Evolutionary conservation across 1,140 invertebrate genomes (phyloP), one percentile per base, ranked within the genome.

Genomic region (Glossosoma conforme): DNA sequence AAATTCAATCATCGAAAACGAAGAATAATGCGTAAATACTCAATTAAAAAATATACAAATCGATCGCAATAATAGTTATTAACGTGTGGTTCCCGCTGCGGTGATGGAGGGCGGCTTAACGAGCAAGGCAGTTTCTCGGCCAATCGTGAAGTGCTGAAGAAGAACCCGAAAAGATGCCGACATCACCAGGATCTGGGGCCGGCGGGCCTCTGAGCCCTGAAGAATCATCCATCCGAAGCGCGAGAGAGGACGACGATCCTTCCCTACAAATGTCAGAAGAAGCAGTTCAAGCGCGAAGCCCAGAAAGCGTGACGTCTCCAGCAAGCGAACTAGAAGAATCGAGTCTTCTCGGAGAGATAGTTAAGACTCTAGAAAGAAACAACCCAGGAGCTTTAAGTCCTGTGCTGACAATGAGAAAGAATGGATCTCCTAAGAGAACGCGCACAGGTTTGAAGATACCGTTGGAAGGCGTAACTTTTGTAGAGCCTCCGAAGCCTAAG

Each of bases 271-370:
- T 54, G n/a, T 54, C 40, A 8, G 52, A 48, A n/a, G 21, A 33
- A 18, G 18, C 14, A 8, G 19, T 50, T 4, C 37, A 50, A 19
- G 42, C 28, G 4, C 47, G 28, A 1, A 33, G 35, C 13, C 41
- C 28, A 13, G 33, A 11, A 19, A 21, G 37, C 15, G 38, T 36
- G 1, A 61, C 68, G 61, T 72, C 70, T 59, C 70, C 70, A 53
- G 65, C 67, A 49, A 70, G 72, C 56, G 72, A 74, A 61, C 68
- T 72, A 44, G 72, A 74, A 59, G 70, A 70, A 45, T 74, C 72
- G 14, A 67, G 69, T 22, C 60, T 74, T 35, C 65, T 74, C 11
- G 64, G 68, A 36, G 70, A 72, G 57, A 74, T 74, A 41, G 69
- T 73, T 21, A 62, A 66, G 5, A 71, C 69, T 5, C 64, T 74